Conservation (phyloP, 2,888 invertebrate genomes). For the Argyresthia albistria region DNA sequence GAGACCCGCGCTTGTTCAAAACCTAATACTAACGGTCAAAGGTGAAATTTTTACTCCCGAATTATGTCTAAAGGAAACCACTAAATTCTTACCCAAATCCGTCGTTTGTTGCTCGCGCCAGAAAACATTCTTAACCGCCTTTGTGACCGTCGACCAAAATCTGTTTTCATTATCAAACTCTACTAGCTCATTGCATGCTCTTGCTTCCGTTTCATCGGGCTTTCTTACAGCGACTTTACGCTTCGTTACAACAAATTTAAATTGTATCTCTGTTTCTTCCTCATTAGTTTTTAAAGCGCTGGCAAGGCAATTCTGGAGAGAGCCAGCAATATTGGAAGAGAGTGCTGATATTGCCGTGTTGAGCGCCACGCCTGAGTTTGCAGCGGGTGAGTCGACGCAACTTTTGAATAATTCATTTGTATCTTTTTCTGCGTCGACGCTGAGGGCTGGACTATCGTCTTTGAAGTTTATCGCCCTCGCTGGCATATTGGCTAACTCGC, state of each 20-base stretch:
- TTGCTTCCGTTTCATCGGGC: constrained; percentile 24
- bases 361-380: constrained; percentile 13
- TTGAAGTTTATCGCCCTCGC: constrained; percentile 63
- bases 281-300: constrained; percentile 43
- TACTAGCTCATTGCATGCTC: constrained; percentile 19
- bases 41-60: background rate
- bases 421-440: constrained; percentile 35
- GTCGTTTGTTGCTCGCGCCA: constrained; percentile 41
- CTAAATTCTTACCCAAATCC: constrained; percentile 10
- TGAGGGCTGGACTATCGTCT: constrained; percentile 47
- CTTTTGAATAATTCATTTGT: constrained; percentile 52
- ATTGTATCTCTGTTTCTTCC: constrained; percentile 61
- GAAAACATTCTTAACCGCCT: constrained; percentile 56
- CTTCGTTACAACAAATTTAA: constrained; percentile 59
- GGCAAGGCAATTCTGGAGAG: constrained; percentile 48
- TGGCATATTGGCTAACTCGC: constrained; percentile 37
- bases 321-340: constrained; percentile 46
- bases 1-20: background rate
- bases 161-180: constrained; percentile 25
- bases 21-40: background rate
- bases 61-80: background rate
- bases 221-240: constrained; percentile 49
- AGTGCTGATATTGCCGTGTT: constrained; percentile 45
- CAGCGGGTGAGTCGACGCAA: constrained; percentile 39
- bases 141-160: constrained; percentile 57